Evolutionary conservation across 2,888 invertebrate species (phyloP).

Genomic region (Eupithecia abbreviata): DNA sequence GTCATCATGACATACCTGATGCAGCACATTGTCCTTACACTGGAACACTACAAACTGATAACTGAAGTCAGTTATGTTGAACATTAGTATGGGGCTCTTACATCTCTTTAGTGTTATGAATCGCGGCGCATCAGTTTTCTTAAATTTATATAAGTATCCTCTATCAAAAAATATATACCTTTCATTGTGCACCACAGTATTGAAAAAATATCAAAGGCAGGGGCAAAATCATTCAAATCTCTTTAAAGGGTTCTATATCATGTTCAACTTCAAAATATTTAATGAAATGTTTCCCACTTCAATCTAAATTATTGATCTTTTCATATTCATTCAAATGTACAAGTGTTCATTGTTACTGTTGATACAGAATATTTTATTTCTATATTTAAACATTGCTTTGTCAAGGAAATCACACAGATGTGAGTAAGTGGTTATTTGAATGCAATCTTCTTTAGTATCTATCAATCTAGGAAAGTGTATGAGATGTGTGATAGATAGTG

Average conservation of each 20-base stretch:
- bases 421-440: neutral
- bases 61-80: neutral
- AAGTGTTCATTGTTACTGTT: neutral
- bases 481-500: neutral
- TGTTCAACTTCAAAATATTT: neutral
- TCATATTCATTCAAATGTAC: neutral
- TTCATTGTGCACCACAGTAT: no score
- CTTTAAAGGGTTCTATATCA: no score
- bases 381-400: neutral
- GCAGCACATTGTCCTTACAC: neutral
- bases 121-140: no score
- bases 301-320: neutral
- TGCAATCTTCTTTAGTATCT: neutral
- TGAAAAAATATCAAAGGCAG: no score
- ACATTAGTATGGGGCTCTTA: no score
- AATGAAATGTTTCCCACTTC: neutral
- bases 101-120: no score
- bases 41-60: slow-evolving; percentile 1
- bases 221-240: no score
- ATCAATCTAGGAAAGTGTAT: neutral
- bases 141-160: no score
- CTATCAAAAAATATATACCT: no score
- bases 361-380: neutral
- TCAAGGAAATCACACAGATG: neutral
- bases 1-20: slow-evolving; percentile 23